Percentiles rank a stretch among this genome's conserved stretches.
These are phyloP conservation scores for Percina caprodes DNA, from an alignment of 2,113 vertebrate species.

Conservation along the genomic window DNA sequence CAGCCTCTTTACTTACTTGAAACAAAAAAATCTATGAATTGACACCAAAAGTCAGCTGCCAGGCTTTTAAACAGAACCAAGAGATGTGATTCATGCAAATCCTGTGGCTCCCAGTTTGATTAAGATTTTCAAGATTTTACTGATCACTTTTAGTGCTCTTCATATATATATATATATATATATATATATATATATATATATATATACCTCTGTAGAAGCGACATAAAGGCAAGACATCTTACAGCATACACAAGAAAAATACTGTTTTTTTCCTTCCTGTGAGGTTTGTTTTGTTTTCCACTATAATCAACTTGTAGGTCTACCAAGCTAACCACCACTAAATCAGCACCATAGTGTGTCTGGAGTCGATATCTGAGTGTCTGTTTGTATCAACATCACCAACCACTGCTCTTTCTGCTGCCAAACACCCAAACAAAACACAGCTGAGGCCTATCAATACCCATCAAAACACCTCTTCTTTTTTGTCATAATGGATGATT, in stretches of 20 bases:
- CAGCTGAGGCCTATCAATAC: not conserved
- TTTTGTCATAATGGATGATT: not conserved
- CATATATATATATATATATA: too few relatives aligned
- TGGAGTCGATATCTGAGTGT: not conserved
- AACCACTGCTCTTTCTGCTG: not conserved
- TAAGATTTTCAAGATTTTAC: too few relatives aligned
- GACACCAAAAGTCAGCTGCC: too few relatives aligned
- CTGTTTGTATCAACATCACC: not conserved
- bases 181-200: too few relatives aligned
- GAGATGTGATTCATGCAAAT: too few relatives aligned
- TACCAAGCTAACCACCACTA: not conserved
- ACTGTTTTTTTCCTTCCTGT: not conserved
- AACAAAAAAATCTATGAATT: too few relatives aligned
- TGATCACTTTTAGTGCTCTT: too few relatives aligned
- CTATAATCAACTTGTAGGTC: not conserved
- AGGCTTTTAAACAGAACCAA: too few relatives aligned
- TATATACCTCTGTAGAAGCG: not conserved
- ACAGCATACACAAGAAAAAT: not conserved
- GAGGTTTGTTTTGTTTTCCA: not conserved
- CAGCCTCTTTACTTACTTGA: too few relatives aligned
- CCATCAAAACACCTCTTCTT: not conserved
- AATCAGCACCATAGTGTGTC: not conserved
- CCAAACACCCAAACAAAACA: not conserved
- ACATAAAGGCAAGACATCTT: not conserved
- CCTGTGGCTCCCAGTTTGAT: too few relatives aligned